These are phyloP conservation scores for Ornithoptera priamus DNA, from an alignment of 2,888 invertebrate genomes.

Conservation along the genomic window DNA sequence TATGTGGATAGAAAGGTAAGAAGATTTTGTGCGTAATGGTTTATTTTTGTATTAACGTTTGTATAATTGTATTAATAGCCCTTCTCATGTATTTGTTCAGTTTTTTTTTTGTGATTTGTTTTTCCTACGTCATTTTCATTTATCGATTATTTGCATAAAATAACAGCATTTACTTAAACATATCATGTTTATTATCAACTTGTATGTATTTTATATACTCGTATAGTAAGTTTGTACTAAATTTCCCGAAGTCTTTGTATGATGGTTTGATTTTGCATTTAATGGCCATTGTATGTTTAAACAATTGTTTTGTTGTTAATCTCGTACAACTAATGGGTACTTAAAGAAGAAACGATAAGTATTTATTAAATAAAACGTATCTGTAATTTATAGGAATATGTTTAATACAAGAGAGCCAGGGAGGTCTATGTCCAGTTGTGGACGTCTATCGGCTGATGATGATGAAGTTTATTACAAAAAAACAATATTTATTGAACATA, in stretches of 20 bases:
- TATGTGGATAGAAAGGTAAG: slow-evolving; percentile 75
- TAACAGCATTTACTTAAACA: neutral
- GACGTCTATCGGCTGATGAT: too few relatives aligned
- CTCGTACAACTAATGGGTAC: neutral
- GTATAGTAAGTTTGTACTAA: neutral
- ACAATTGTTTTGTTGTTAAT: neutral
- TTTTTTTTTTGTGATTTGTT: neutral
- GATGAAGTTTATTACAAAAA: too few relatives aligned
- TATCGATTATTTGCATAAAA: neutral
- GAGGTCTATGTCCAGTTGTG: too few relatives aligned
- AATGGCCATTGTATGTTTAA: neutral
- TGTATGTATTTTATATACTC: neutral
- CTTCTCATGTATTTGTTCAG: neutral
- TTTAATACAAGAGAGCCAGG: too few relatives aligned
- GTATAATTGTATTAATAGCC: neutral
- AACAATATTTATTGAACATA: too few relatives aligned
- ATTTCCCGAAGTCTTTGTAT: neutral
- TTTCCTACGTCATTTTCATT: neutral
- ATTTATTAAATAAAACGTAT: neutral
- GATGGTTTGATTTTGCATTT: neutral
- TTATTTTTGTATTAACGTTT: neutral
- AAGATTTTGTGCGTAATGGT: slow-evolving; percentile 33
- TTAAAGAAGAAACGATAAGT: neutral
- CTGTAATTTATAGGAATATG: neutral
- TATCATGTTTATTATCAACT: neutral